Conservation (phyloP, 2,888 invertebrate genomes). For the Tholera decimalis region DNA sequence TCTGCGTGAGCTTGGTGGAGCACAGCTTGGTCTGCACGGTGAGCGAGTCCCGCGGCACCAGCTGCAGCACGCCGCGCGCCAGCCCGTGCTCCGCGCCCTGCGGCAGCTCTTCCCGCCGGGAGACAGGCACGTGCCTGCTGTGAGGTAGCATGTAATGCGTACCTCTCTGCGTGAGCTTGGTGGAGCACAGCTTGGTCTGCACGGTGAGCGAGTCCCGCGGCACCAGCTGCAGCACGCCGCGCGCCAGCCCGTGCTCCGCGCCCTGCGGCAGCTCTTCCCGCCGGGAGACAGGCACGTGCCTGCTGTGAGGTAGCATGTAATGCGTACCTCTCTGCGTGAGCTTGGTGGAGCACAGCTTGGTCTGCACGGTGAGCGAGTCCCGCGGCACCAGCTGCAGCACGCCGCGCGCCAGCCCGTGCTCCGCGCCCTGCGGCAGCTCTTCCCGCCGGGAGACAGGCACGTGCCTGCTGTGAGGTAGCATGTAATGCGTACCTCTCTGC, state of each 20-base stretch:
- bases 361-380: constrained; percentile 94
- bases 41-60: constrained; percentile 92
- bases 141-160: too few relatives aligned
- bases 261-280: too few relatives aligned
- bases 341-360: constrained; percentile 77
- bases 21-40: constrained; percentile 89
- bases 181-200: constrained; percentile 74
- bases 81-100: constrained; percentile 71
- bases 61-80: constrained; percentile 73
- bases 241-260: constrained; percentile 78
- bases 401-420: constrained; percentile 77
- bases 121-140: too few relatives aligned
- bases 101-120: too few relatives aligned
- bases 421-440: too few relatives aligned
- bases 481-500: constrained; percentile 73
- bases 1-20: constrained; percentile 77
- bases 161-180: constrained; percentile 76
- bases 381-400: constrained; percentile 75
- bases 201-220: constrained; percentile 94
- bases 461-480: too few relatives aligned
- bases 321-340: constrained; percentile 74
- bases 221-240: constrained; percentile 76
- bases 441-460: too few relatives aligned
- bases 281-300: too few relatives aligned
- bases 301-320: too few relatives aligned